Evolutionary conservation across 92 coral and sea anemone genomes (phyloP), one percentile per base, ranked within the genome.

Genomic region (Epizoanthus illoricatus): DNA sequence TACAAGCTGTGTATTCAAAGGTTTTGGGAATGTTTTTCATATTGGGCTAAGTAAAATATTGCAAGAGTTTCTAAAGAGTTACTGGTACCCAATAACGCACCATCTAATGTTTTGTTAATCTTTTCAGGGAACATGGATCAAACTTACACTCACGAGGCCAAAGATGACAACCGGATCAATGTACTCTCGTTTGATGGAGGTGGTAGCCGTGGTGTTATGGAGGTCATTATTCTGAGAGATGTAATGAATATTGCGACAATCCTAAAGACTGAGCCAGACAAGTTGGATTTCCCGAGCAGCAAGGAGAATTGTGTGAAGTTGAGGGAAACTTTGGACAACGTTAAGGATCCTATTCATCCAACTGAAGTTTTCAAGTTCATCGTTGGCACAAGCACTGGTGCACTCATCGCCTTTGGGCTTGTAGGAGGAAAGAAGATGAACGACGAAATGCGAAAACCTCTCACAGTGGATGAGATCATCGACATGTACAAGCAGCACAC

Each of bases 341-440:
- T 57, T 16, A 57, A 57, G 7, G 16, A 83, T 28, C 86, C 86
- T 4, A 73, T 83, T 59, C 86, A 83, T 21, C 86, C 86, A 40
- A 83, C 86, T 24, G 86, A 83, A 0, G 81, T 70, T 0, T 83
- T 56, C 57, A 52, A 83, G 21, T 56, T 70, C 8, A 83, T 83
- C 13, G 86, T 83, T 10, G 86, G 86, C 49, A 83, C 86, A 11
- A 72, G 86, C 71, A 61, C 79, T 0, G 86, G 86, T 5, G 73
- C 86, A 7, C 82, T 83, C 11, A 83, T 83, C 73, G 86, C 86
- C 6, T 83, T 83, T 58, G 86, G 86, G 5, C 61, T 83, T 17
- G 80, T 83, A 2, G 86, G 86, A 23, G 86, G 81, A 57, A 83
- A 73, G 33, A 49, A 83, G 21, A 23, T 5, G 20, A 39, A n/a